Evolutionary conservation across 2,113 vertebrate species (phyloP).

Genomic region (Pseudonaja textilis): DNA sequence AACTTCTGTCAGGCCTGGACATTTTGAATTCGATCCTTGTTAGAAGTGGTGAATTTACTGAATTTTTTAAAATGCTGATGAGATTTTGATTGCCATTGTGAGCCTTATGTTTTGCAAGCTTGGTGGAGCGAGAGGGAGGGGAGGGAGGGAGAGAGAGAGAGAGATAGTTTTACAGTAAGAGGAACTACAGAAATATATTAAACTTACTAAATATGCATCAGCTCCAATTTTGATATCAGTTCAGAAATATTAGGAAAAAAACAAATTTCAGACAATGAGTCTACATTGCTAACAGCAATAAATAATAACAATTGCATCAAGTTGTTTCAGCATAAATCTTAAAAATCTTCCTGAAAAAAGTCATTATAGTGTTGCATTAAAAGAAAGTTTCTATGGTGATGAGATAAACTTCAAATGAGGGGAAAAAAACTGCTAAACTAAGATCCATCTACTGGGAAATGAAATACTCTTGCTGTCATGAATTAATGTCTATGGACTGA

Average conservation of each 20-base stretch:
- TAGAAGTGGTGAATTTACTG: background rate
- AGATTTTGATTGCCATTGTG: background rate
- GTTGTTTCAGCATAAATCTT: background rate
- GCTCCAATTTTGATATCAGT: slow-evolving; percentile 5
- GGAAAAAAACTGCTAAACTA: background rate
- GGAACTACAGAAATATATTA: background rate
- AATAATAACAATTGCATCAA: background rate
- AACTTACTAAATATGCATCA: background rate
- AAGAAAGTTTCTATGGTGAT: background rate
- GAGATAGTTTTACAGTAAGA: background rate
- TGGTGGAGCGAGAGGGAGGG: too few relatives aligned
- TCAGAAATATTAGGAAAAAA: background rate
- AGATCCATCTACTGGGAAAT: background rate
- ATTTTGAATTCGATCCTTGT: background rate
- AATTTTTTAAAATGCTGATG: background rate
- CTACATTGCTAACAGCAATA: background rate
- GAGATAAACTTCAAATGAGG: slow-evolving; percentile 12
- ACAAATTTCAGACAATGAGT: background rate
- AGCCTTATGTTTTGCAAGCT: background rate
- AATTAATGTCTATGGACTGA: slow-evolving; percentile 10
- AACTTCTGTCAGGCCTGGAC: background rate
- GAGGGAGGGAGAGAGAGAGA: background rate
- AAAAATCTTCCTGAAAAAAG: background rate
- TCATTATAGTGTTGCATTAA: background rate
- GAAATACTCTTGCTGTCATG: background rate